A percentile compares a stretch with the other conserved stretches of the same genome.
Conservation (phyloP, 2,113 vertebrate genomes). For the Alouatta palliata region DNA sequence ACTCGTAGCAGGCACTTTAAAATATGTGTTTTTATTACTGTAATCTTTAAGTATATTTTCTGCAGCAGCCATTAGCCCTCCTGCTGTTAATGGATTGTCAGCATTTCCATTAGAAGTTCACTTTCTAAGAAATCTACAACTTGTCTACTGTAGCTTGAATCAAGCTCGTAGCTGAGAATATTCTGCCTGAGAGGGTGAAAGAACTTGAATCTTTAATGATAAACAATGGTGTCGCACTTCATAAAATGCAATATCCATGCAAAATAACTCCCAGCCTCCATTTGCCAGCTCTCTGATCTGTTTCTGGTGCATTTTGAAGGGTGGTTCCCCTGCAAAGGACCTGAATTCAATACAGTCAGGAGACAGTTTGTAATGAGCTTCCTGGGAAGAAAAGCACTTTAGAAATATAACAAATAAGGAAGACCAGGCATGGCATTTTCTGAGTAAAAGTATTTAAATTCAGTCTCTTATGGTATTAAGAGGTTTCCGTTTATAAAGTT, state of each 20-base stretch:
- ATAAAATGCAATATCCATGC: constrained; percentile 31
- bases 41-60: constrained; percentile 75
- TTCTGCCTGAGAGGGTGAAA: constrained; percentile 50
- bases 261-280: constrained; percentile 3
- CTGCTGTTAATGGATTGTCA: constrained; percentile 76
- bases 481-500: constrained; percentile 70
- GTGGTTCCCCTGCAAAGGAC: constrained; percentile 39
- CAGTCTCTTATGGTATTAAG: constrained; percentile 61
- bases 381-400: constrained; percentile 77
- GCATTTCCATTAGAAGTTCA: constrained; percentile 75
- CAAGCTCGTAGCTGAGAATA: constrained; percentile 56
- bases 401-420: constrained; percentile 70
- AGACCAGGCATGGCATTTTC: constrained; percentile 68
- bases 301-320: constrained; percentile 51
- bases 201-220: constrained; percentile 67
- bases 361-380: constrained; percentile 74
- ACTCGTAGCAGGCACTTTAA: constrained; percentile 69
- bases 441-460: constrained; percentile 68
- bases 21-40: constrained; percentile 76
- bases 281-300: constrained; percentile 48
- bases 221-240: constrained; percentile 59
- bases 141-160: constrained; percentile 65
- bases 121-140: constrained; percentile 70
- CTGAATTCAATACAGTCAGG: constrained; percentile 56
- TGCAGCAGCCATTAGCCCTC: constrained; percentile 72